Evolutionary conservation across 2,113 vertebrate genomes (phyloP), one percentile per base, ranked within the genome.

Genomic region (Heliornis fulica): DNA sequence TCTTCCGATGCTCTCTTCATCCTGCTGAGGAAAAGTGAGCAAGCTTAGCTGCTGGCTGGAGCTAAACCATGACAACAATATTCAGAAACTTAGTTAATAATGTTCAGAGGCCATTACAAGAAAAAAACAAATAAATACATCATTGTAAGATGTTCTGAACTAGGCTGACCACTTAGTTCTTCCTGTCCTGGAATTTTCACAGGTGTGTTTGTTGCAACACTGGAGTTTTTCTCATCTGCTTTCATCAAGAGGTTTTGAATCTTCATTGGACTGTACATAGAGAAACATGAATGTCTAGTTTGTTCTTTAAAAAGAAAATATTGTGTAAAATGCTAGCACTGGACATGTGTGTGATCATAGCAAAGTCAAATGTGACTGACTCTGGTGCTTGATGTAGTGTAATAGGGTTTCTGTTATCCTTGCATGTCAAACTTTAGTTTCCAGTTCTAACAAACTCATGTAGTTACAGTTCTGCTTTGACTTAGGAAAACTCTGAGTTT

Each of bases 31-130:
- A 25, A 14, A 25, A 51, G 50, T 15, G 50, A 51, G 25, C 23
- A 8, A 15, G 50, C 50, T 51, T 26, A 26, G 50, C 50, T 51
- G 50, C 50, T 25, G 12, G 25, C 50, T 15, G 50, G 50, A 14
- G 50, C 50, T 26, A 28, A 26, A 51, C 50, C 50, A 15, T 26
- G 25, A 28, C 11, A 26, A 51, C 28, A 51, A 26, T 14, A 50
- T 50, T 26, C 48, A 50, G 48, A 95, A 75, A 90, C 32, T 97
- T 90, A 77, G n/a, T 93, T 96, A 92, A 79, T 87, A 89, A 65
- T 87, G 84, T 90, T 96, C 85, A 89, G 76, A 94, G 76, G 72
- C 11, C 5, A 71, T 76, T 87, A 23, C 50, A 56, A 46, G 46
- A 22, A 22, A 46, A 46, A 20, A 95, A 95, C 26, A 82, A 96